Conservation (phyloP, 2,888 invertebrate genomes). For the Philereme transversata region DNA sequence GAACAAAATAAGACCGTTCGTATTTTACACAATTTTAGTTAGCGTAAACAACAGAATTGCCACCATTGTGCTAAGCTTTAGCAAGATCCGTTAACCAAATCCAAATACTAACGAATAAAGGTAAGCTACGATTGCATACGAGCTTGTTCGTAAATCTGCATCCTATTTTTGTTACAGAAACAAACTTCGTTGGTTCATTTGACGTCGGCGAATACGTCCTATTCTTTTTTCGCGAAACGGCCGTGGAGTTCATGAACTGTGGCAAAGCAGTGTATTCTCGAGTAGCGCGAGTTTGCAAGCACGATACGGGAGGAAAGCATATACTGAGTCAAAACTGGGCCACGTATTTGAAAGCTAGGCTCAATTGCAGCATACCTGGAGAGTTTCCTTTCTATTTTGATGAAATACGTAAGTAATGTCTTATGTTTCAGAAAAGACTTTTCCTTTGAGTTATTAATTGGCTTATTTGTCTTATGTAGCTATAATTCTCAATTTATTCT, state of each 20-base stretch:
- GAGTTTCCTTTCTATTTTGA: constrained; percentile 90
- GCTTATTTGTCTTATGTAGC: neutral
- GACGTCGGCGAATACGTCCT: constrained; percentile 87
- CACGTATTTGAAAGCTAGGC: constrained; percentile 87
- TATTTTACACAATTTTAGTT: no score
- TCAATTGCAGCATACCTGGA: constrained; percentile 89
- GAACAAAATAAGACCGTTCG: no score
- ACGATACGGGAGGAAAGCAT: constrained; percentile 86
- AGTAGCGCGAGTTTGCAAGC: constrained; percentile 89
- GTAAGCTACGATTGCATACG: neutral
- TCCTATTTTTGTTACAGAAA: constrained; percentile 74
- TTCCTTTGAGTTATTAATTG: neutral
- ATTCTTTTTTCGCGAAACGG: constrained; percentile 89
- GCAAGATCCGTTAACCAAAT: no score
- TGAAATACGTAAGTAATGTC: constrained; percentile 85
- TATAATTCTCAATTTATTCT: neutral
- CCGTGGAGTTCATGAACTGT: constrained; percentile 87
- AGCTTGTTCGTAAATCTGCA: neutral
- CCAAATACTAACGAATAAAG: no score
- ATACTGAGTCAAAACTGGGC: constrained; percentile 87
- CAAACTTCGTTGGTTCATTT: constrained; percentile 89
- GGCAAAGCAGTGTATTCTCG: constrained; percentile 88
- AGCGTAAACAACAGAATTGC: no score
- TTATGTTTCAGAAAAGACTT: neutral
- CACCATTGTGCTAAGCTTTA: no score